Evolutionary conservation across 2,113 vertebrate species (phyloP).

Genomic region (Cyprinodon tularosa): DNA sequence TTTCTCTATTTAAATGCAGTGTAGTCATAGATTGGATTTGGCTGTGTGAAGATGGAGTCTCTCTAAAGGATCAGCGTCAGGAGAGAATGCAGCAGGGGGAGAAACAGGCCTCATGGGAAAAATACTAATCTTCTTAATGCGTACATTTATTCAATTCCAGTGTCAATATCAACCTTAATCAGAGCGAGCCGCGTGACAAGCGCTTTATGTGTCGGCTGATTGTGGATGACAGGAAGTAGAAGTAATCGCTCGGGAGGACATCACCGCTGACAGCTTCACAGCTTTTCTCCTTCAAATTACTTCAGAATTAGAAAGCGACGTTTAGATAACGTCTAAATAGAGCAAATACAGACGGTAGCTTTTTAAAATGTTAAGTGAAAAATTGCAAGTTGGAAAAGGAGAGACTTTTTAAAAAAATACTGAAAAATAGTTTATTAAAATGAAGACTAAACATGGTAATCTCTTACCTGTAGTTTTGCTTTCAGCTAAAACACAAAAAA

Average conservation of each 20-base stretch:
- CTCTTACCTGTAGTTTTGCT: too few relatives aligned
- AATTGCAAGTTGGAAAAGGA: constrained; percentile 7
- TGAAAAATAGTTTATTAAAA: neutral
- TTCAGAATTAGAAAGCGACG: constrained; percentile 40
- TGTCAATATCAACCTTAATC: constrained; percentile 72
- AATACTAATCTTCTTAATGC: constrained; percentile 76
- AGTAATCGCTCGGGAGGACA: constrained; percentile 68
- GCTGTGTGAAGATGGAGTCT: constrained; percentile 49
- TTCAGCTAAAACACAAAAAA: too few relatives aligned
- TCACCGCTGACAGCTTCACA: constrained; percentile 62
- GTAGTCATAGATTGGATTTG: constrained; percentile 60
- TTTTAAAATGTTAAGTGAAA: constrained; percentile 25
- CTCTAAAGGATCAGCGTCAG: constrained; percentile 57
- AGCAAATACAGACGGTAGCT: constrained; percentile 18
- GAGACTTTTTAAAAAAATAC: neutral
- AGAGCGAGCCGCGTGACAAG: constrained; percentile 63
- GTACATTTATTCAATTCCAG: constrained; percentile 74
- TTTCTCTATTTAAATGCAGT: constrained; percentile 55
- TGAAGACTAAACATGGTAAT: neutral
- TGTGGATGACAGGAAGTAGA: constrained; percentile 66
- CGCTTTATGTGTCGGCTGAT: constrained; percentile 63
- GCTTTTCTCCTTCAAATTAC: constrained; percentile 57
- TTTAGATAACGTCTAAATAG: constrained; percentile 53
- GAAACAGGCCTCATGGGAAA: constrained; percentile 62
- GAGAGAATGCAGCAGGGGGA: constrained; percentile 51